phyloP scores from a whole-genome alignment of 2,113 vertebrate species.

The Antechinus flavipes region DNA sequence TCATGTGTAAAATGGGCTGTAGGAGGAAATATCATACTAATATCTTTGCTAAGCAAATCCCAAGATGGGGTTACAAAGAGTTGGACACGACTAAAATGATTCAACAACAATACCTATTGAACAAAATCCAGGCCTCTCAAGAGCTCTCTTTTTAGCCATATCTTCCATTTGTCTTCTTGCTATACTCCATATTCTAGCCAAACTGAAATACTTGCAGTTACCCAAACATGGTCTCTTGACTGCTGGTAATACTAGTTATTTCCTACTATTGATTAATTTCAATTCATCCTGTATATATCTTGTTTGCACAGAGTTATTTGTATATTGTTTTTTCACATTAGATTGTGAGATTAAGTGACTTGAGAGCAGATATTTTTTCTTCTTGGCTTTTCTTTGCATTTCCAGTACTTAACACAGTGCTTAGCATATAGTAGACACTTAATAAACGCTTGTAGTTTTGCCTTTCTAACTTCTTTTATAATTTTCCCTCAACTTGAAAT shows the following conservation, averaged over 20 bases:
- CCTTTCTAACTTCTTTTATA: no score
- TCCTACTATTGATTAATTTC: background rate
- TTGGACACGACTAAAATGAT: background rate
- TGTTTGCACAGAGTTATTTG: no score
- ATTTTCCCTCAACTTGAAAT: no score
- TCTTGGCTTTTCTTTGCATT: no score
- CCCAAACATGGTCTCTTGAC: background rate
- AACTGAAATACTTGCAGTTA: background rate
- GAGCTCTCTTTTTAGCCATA: background rate
- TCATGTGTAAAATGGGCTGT: background rate
- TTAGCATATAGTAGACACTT: no score
- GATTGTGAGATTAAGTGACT: no score
- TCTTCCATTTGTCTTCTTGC: background rate
- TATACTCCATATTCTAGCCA: background rate
- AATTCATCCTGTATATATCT: no score
- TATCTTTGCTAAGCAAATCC: background rate
- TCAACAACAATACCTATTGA: background rate
- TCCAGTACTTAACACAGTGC: no score
- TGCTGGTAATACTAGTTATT: background rate
- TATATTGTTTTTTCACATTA: no score
- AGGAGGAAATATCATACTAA: background rate
- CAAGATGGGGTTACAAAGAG: background rate
- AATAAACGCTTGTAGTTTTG: no score
- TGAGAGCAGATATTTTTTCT: no score
- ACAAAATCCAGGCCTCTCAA: no score